Evolutionary conservation across 1,140 invertebrate species (phyloP).

Genomic region (Eumeta japonica): DNA sequence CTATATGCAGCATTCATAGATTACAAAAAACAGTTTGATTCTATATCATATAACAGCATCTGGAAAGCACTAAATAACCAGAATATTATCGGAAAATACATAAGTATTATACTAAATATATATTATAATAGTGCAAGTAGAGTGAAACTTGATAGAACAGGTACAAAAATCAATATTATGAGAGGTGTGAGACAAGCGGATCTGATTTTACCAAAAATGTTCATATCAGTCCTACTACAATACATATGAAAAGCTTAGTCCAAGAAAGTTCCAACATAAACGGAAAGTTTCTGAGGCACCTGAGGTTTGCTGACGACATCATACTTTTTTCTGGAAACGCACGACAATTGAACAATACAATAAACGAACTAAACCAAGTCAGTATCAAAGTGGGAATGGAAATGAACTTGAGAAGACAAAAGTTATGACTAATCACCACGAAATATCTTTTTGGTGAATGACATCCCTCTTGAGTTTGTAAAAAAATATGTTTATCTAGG

Average conservation of each 20-base stretch:
- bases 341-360: conserved; percentile 12
- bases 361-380: conserved; percentile 8
- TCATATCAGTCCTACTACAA: conserved; percentile 12
- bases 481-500: conserved; percentile 4
- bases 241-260: conserved; percentile 12
- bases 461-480: conserved; percentile 5
- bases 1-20: no score
- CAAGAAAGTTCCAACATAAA: conserved; percentile 8
- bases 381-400: conserved; percentile 11
- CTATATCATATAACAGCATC: no score
- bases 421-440: conserved; percentile 9
- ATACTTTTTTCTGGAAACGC: conserved; percentile 2
- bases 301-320: no score
- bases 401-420: conserved; percentile 14
- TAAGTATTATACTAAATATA: no score
- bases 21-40: conserved; percentile 15
- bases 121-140: conserved; percentile 14
- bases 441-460: not conserved
- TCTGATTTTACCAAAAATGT: conserved; percentile 13
- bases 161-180: conserved; percentile 8
- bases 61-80: conserved; percentile 9
- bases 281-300: no score
- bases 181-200: no score
- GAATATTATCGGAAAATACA: conserved; percentile 16
- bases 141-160: no score